Evolutionary conservation across 2,797 vertebrate species (phyloP), one percentile per base, ranked within the genome.

Genomic region (Danio jaintianensis): DNA sequence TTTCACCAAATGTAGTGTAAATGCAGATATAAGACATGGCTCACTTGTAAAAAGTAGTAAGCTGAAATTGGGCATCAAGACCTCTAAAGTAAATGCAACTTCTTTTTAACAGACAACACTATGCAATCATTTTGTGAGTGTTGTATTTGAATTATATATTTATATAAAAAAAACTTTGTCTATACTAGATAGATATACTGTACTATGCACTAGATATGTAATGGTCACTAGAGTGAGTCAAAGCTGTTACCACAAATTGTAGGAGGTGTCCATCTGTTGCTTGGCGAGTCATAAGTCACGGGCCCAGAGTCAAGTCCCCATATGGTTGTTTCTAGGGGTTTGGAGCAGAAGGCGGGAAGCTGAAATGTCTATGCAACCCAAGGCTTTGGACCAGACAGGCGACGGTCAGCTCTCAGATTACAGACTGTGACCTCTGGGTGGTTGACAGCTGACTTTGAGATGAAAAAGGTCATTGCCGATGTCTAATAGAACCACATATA

Each of bases 261-360:
- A 62, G 58, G 18, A 48, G 18, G 38, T 4, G 11, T 52, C 77
- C 67, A 79, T 79, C 67, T 71, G 77, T 40, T 70, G 4, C 47
- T 53, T 79, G 67, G 77, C 38, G 48, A 71, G 7, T 79, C 47
- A 79, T 45, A 67, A 79, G 18, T 71, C 67, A 63, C 7, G 5
- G 43, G 53, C 75, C 3, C 16, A 63, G 18, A 78, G 53, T 68
- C 75, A 78, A 59, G 43, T 71, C 15, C 58, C 48, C 67, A 70
- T 53, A 70, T 71, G 67, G 45, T 62, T 61, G 67, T 79, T 79
- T 43, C 77, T 71, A 62, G 56, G 56, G 47, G 18, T 71, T 53
- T 79, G 67, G 36, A 70, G 67, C 45, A 53, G 67, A 79, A 79
- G 58, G 56, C 53, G 13, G 67, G 18, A 63, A 29, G 50, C 15